Percentiles rank a stretch among this genome's conserved stretches.
Conservation (phyloP, 2,113 vertebrate species). For the Strix uralensis region DNA sequence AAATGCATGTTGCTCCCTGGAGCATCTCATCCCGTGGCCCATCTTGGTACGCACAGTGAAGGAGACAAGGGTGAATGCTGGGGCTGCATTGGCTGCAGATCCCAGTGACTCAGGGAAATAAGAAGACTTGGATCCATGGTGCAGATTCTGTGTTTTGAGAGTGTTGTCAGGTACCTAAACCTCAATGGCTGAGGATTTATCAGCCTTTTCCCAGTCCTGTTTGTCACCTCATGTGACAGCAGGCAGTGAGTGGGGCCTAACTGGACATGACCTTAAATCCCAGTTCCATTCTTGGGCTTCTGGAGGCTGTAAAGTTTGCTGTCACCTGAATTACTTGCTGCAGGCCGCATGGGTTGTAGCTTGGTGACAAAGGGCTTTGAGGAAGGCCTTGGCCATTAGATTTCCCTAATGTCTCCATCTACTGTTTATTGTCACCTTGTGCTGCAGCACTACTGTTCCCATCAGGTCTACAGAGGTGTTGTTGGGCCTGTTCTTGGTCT, state of each 20-base stretch:
- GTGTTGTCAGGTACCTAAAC: background rate
- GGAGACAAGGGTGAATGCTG: background rate
- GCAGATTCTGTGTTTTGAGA: background rate
- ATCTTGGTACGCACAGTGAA: background rate
- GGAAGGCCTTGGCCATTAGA: background rate
- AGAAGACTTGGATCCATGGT: background rate
- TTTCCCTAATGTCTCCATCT: background rate
- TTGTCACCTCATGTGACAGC: background rate
- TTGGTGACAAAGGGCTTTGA: background rate
- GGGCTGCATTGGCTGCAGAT: background rate
- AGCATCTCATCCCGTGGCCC: background rate
- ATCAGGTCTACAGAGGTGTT: background rate
- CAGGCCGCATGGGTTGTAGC: background rate
- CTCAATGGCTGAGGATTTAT: background rate
- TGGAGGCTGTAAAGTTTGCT: background rate
- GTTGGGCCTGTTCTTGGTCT: background rate
- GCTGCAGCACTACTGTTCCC: background rate
- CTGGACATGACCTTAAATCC: background rate
- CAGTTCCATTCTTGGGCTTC: background rate
- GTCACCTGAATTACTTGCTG: background rate
- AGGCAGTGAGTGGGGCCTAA: background rate
- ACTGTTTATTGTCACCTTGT: background rate
- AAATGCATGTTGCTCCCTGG: background rate
- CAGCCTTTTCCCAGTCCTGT: background rate
- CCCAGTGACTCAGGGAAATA: background rate